A percentile compares a stretch with the other conserved stretches of the same genome.
These are phyloP conservation scores for Paratilapia polleni DNA, from an alignment of 2,113 vertebrate species.

Conservation along the genomic window DNA sequence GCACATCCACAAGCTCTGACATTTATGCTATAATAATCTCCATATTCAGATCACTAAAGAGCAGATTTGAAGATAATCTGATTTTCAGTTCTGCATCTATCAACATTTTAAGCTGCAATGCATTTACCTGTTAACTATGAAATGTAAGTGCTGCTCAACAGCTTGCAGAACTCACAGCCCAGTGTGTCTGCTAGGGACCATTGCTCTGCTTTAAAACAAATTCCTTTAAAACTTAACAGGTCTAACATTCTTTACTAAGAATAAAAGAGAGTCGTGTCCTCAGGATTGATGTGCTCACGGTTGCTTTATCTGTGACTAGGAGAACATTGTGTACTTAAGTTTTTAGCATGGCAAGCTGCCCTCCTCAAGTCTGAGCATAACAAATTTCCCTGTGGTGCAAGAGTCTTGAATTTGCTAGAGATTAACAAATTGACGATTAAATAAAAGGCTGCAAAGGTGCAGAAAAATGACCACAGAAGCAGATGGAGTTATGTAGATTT, in stretches of 20 bases:
- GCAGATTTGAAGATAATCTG: too few species aligned
- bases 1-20: too few species aligned
- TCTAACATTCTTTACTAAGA: background rate
- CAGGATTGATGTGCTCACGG: background rate
- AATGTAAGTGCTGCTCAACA: background rate
- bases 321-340: rapidly evolving
- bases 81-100: too few species aligned
- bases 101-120: too few species aligned
- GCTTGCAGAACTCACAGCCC: background rate
- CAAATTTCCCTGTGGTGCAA: too few species aligned
- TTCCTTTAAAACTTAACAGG: background rate
- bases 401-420: too few species aligned
- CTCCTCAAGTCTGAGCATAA: background rate
- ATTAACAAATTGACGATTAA: background rate
- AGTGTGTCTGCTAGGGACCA: background rate
- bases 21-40: too few species aligned
- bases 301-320: background rate
- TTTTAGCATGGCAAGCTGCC: background rate
- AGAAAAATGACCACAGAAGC: background rate
- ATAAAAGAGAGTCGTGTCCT: background rate
- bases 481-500: constrained; percentile 26
- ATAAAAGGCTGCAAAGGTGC: background rate
- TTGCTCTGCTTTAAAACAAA: background rate
- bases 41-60: too few species aligned
- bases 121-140: background rate